phyloP scores from a whole-genome alignment of 2,888 invertebrate genomes.

The Eretmocerus hayati region DNA sequence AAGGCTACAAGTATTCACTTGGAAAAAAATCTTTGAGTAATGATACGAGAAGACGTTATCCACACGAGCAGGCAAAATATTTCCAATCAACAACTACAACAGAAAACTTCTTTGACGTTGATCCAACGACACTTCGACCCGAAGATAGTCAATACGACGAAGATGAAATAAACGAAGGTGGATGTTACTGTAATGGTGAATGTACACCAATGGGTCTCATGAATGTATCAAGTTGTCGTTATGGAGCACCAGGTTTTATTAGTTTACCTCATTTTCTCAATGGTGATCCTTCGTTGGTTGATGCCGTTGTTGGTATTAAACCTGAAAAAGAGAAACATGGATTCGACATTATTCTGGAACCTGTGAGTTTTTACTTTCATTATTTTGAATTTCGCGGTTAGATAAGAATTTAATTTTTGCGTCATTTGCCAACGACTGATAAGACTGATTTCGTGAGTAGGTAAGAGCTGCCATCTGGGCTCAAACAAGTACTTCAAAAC shows the following conservation, averaged over 20 bases:
- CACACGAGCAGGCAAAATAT: slow-evolving; percentile 41
- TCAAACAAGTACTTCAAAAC: no score
- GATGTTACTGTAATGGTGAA: slow-evolving; percentile 67
- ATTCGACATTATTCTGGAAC: slow-evolving; percentile 70
- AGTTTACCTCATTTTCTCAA: slow-evolving; percentile 79
- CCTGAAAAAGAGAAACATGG: slow-evolving; percentile 65
- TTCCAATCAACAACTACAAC: slow-evolving; percentile 41
- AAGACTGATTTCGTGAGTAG: no score
- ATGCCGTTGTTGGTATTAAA: slow-evolving; percentile 60
- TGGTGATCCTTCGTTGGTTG: slow-evolving; percentile 61
- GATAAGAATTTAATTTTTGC: no score
- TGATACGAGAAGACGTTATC: slow-evolving; percentile 35
- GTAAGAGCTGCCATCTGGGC: no score
- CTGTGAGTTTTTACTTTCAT: slow-evolving; percentile 49
- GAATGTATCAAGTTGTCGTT: slow-evolving; percentile 73
- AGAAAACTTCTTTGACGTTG: slow-evolving; percentile 38
- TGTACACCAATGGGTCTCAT: slow-evolving; percentile 68
- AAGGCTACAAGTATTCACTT: slow-evolving; percentile 62
- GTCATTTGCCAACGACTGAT: background rate
- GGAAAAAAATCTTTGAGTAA: slow-evolving; percentile 54
- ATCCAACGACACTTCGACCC: slow-evolving; percentile 21
- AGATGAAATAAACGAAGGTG: slow-evolving; percentile 34
- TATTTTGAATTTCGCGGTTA: no score
- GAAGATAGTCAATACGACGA: slow-evolving; percentile 2
- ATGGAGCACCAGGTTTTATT: slow-evolving; percentile 74